Base-by-base conservation (phyloP, 2,113 vertebrate genomes). In the Nycticebus coucang region DNA sequence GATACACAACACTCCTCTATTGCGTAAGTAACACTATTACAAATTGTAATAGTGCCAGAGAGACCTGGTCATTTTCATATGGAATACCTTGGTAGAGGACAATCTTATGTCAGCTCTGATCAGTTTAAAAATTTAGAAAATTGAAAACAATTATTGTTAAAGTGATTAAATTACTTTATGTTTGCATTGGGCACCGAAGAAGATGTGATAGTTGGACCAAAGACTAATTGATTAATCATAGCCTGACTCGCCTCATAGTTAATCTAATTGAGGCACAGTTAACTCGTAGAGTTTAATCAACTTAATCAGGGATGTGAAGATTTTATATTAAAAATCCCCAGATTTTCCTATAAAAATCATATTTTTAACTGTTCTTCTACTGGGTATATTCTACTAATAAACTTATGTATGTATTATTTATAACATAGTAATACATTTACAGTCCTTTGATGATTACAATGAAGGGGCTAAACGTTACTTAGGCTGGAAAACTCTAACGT, bases 301-400 rank as follows among this genome's bases (percentile, higher is more conserved):
- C 13, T 66, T 68, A 89, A 92, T 81, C 50, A 77, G 8, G 7
- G 26, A 81, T 69, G 13, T 69, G 17, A 64, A 30, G 69, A 75
- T 71, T 92, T 93, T 93, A 95, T 30, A 81, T 92, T 24, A 96
- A 95, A 81, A 84, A 72, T 71, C 68, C 41, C 28, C 4, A 24
- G 15, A 45, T 91, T 91, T 77, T 30, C 55, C 12, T 18, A 41
- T 81, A 82, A 95, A 95, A 72, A 22, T 74, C 19, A 26, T 4
- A 82, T 90, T 4, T 4, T 77, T 78, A 57, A 77, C 64, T 53
- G 19, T 3, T 83, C 87, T 86, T 50, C 50, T 33, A 59, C 19
- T 50, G 22, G n/a, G 21, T 62, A 53, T n/a, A 57, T 62, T 15
- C 18, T 10, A 45, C 21, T 94, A 21, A 3, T 72, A 60, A 89